Percentiles rank a stretch among this genome's conserved stretches.
Evolutionary conservation across 2,888 invertebrate species (phyloP).

Genomic region (Himalopsyche anomala): DNA sequence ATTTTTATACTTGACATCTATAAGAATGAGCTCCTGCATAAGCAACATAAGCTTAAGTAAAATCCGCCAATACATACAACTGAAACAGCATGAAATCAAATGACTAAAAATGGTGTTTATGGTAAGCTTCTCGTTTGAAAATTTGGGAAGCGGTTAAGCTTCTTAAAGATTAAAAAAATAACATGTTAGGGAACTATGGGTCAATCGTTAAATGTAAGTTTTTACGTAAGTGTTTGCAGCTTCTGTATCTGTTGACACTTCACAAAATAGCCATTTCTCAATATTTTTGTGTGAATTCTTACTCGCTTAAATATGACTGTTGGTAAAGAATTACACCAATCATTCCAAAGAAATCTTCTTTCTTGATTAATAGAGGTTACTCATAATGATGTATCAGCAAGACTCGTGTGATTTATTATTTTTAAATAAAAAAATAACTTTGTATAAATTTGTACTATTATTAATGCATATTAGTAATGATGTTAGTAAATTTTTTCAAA

Average conservation of each 20-base stretch:
- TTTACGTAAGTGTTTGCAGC: conserved; percentile 1
- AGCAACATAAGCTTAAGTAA: too few relatives aligned
- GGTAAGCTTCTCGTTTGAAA: too few relatives aligned
- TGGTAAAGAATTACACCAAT: background rate
- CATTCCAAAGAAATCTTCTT: conserved; percentile 20
- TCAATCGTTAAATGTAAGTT: conserved; percentile 10
- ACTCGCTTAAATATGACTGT: conserved; percentile 1
- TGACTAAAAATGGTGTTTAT: too few relatives aligned
- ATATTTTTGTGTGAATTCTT: conserved; percentile 25
- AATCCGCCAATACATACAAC: too few relatives aligned
- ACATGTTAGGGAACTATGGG: background rate
- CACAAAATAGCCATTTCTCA: background rate
- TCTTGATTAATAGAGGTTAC: background rate
- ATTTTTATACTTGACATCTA: too few relatives aligned
- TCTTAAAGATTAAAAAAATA: background rate
- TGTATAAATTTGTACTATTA: background rate
- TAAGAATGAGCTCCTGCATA: too few relatives aligned
- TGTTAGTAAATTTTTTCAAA: background rate
- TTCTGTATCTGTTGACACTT: background rate
- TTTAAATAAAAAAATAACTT: too few relatives aligned
- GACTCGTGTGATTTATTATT: background rate
- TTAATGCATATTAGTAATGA: background rate
- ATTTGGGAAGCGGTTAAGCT: too few relatives aligned
- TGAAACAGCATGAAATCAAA: too few relatives aligned
- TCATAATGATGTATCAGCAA: background rate